Evolutionary conservation across 2,797 vertebrate species (phyloP), one percentile per base, ranked within the genome.

Genomic region (Characodon lateralis): DNA sequence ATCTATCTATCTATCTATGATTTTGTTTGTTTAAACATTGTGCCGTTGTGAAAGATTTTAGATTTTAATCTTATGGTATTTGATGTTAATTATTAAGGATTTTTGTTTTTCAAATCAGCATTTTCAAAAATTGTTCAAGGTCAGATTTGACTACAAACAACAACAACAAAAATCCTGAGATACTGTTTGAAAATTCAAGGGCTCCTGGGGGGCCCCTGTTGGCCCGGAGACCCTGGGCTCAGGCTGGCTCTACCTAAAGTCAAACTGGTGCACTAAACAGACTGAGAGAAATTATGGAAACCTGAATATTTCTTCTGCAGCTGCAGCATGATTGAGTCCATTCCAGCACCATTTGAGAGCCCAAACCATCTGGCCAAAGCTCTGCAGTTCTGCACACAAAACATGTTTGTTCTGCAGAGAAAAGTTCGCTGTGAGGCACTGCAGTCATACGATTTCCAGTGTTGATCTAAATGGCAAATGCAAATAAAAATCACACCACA

Each of bases 281-380:
- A 35, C 61, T 18, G 61, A 39, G 31, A 18, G 31, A 18, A 18
- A 5, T 20, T 39, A 22, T 20, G 31, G 7, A 65, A 65, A 65
- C 2, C 28, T 2, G 61, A 16, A 39, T 6, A 22, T 65, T 35
- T 35, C 22, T 14, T 68, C 65, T 72, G 70, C 50, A 35, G 28
- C 22, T 41, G 39, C 6, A 48, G 24, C 63, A 53, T 9, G 68
- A 70, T 58, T 77, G 22, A 55, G 53, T 55, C 53, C 50, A 51
- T 18, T 51, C 50, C 53, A 22, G 6, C 0, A 28, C 48, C 55
- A n/a, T 50, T 9, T 2, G 6, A 66, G 24, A 43, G 39, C 50
- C 50, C 58, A 43, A 39, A 65, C 39, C 73, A 77, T 76, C 73
- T 80, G 82, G 86, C 53, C 9, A 63, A 26, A 41, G 72, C 39